Base-by-base conservation (phyloP, 2,113 vertebrate genomes). In the Uria lomvia region DNA sequence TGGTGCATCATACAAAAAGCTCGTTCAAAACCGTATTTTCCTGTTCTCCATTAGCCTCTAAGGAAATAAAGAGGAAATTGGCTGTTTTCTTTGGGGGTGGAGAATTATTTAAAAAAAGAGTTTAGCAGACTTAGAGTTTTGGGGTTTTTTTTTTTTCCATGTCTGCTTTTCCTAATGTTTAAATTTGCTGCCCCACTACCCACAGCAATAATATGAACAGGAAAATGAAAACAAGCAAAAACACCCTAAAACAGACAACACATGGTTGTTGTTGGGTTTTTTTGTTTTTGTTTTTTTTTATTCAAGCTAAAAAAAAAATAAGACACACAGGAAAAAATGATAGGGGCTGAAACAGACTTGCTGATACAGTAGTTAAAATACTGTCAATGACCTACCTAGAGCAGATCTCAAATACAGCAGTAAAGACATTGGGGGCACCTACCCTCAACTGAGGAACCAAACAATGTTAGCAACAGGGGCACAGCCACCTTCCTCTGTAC, bases 1-100 rank as follows among this genome's bases (percentile, higher is more conserved):
- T 20, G 12, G 52, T 2, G 1, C 32, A 67, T 65, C 50, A 71
- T 27, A 63, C 40, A 90, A 88, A 83, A 90, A 58, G 9, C 26
- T 78, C 11, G n/a, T 19, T 59, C 26, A 90, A 94, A 90, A 80
- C 29, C 5, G 1, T 38, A 43, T 72, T 83, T 81, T 83, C 49
- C 42, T 90, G 36, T 17, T 77, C 42, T 40, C 50, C 1, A 1
- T 30, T 77, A 71, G 43, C 24, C 72, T 89, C 65, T 60, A 38
- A 74, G 60, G 56, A 96, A 94, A 93, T 43, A 68, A 88, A 83
- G 62, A 89, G 8, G 60, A 80, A 96, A 92, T 16, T 74, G 27
- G 7, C 34, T 52, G 3, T 15, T 86, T 79, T 70, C 59, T 45
- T 49, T 30, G 4, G 15, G 19, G 14, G 6, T n/a, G 2, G 16